These are phyloP conservation scores for Lasioglossum oenotherae DNA, from an alignment of 2,888 invertebrate species.

Conservation along the genomic window DNA sequence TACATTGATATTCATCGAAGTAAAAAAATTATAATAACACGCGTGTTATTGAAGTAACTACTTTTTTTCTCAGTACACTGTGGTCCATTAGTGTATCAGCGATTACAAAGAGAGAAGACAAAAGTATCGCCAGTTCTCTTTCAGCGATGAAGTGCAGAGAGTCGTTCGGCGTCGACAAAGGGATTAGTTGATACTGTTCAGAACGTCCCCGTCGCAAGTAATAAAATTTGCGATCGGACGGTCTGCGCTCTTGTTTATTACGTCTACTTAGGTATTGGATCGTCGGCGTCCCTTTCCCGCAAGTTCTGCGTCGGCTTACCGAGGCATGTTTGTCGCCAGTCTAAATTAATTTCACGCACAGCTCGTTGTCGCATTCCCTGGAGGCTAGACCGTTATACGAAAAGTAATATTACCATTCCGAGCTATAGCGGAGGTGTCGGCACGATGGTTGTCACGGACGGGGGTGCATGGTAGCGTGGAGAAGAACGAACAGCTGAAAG, in stretches of 20 bases:
- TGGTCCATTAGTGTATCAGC: background rate
- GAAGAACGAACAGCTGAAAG: background rate
- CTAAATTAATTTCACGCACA: conserved; percentile 70
- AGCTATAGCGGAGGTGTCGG: conserved; percentile 55
- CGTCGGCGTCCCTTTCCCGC: conserved; percentile 18
- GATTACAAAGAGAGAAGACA: background rate
- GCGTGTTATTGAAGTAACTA: too few species aligned
- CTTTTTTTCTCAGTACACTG: too few species aligned
- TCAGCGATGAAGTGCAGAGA: background rate
- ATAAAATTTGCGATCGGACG: conserved; percentile 45
- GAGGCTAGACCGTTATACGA: conserved; percentile 56
- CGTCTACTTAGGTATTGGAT: conserved; percentile 50
- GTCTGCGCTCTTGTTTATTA: conserved; percentile 49
- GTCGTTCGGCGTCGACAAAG: background rate
- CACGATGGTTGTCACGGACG: background rate
- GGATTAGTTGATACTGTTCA: background rate
- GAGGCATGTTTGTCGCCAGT: conserved; percentile 61
- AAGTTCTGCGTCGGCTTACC: conserved; percentile 55
- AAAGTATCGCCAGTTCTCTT: background rate
- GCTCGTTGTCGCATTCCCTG: conserved; percentile 69
- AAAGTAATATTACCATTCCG: conserved; percentile 67
- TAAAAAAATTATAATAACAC: too few species aligned
- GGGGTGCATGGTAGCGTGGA: conserved; percentile 3
- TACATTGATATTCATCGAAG: too few species aligned
- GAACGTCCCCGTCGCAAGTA: conserved; percentile 3